Conservation (phyloP, 2,113 vertebrate species). For the Xenus cinereus region DNA sequence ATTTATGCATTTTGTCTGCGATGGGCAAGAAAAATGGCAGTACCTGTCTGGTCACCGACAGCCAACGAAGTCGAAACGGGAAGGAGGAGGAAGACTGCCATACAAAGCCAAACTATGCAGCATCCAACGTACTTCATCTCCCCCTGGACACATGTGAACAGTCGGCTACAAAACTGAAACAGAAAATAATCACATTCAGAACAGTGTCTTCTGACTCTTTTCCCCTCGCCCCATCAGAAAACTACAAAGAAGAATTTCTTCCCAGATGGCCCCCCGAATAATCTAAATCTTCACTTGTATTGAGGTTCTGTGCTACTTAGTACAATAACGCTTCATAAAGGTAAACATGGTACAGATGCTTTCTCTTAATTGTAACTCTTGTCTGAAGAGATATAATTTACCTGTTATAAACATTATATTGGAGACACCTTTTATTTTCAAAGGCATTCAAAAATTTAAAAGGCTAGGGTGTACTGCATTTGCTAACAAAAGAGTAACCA, state of each 20-base stretch:
- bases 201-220: background rate
- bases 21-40: background rate
- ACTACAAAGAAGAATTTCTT: background rate
- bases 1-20: background rate
- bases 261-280: too few species aligned
- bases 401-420: background rate
- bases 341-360: background rate
- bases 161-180: conserved; percentile 76
- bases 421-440: background rate
- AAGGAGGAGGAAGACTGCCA: conserved; percentile 69
- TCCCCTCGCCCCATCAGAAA: background rate
- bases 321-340: background rate
- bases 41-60: conserved; percentile 87
- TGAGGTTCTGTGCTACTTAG: background rate
- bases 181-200: conserved; percentile 27
- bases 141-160: conserved; percentile 74
- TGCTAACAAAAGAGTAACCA: background rate
- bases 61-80: conserved; percentile 77
- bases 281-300: background rate
- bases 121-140: conserved; percentile 81
- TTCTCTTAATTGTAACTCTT: background rate
- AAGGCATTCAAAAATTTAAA: background rate
- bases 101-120: conserved; percentile 82
- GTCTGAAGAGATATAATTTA: background rate
- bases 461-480: background rate